Percentiles rank a stretch among this genome's conserved stretches.
These are phyloP conservation scores for Denticeps clupeoides DNA, from an alignment of 2,797 vertebrate species.

Conservation along the genomic window DNA sequence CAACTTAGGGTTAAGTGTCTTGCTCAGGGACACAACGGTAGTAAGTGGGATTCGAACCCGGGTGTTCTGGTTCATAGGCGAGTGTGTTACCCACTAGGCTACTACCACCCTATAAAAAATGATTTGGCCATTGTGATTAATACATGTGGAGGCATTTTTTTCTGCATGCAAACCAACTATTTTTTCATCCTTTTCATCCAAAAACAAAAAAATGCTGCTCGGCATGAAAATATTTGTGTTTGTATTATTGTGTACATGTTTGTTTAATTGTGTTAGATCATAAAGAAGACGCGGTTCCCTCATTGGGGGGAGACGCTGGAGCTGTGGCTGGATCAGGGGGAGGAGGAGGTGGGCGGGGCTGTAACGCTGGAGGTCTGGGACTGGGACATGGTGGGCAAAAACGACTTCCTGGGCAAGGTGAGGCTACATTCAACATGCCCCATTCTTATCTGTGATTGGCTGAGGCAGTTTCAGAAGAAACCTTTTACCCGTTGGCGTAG, in stretches of 20 bases:
- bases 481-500: slow-evolving; percentile 41
- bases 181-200: too few relatives aligned
- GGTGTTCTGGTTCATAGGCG: too few relatives aligned
- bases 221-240: neutral
- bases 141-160: neutral
- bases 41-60: too few relatives aligned
- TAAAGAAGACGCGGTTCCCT: slow-evolving; percentile 85
- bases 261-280: slow-evolving; percentile 54
- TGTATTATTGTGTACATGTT: neutral
- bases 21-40: too few relatives aligned
- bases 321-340: slow-evolving; percentile 53
- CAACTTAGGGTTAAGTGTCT: too few relatives aligned
- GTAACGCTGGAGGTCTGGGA: slow-evolving; percentile 83
- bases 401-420: slow-evolving; percentile 84
- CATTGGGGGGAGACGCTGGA: slow-evolving; percentile 80
- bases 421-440: too few relatives aligned
- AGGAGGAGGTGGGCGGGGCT: slow-evolving; percentile 39
- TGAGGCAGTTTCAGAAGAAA: slow-evolving; percentile 2
- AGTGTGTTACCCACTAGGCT: too few relatives aligned
- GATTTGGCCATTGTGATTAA: too few relatives aligned
- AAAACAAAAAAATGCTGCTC: too few relatives aligned
- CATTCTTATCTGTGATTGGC: too few relatives aligned
- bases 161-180: slow-evolving; percentile 36
- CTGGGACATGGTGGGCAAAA: slow-evolving; percentile 93
- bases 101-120: too few relatives aligned